These are phyloP conservation scores for Thalassarche chlororhynchos DNA, from an alignment of 2,113 vertebrate genomes.

Conservation along the genomic window DNA sequence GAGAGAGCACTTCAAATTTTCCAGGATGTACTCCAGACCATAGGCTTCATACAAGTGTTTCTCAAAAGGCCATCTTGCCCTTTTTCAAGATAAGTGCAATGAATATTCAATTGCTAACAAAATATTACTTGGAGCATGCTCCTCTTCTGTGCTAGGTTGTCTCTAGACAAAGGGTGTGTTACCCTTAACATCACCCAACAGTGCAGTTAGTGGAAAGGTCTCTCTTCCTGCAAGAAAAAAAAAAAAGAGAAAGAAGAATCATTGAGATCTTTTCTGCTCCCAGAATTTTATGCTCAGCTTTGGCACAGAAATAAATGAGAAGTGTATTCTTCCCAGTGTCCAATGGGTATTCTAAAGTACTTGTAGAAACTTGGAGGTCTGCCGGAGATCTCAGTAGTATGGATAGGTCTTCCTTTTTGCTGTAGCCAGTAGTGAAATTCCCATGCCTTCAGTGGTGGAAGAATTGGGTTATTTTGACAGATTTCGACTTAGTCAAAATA, in stretches of 20 bases:
- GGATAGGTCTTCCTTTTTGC: not conserved
- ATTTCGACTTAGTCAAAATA: not conserved
- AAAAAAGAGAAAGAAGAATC: not conserved
- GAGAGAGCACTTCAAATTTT: not conserved
- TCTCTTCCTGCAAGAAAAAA: not conserved
- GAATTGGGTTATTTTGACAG: not conserved
- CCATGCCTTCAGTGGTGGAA: not conserved
- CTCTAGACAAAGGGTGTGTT: not conserved
- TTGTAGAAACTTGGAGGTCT: not conserved
- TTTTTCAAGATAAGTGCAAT: not conserved
- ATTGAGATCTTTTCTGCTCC: not conserved
- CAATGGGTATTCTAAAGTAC: not conserved
- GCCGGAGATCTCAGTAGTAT: not conserved
- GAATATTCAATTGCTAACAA: not conserved
- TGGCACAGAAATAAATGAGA: not conserved
- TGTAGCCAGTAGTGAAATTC: not conserved
- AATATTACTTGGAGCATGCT: not conserved
- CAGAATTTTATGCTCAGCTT: not conserved
- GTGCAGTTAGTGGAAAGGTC: not conserved
- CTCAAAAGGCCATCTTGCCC: not conserved
- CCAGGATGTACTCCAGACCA: not conserved
- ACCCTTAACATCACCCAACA: not conserved
- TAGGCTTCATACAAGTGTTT: not conserved
- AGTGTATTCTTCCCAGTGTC: not conserved
- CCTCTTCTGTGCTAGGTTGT: not conserved